Base-by-base conservation (phyloP, 2,888 invertebrate genomes). In the Troglohyphantes excavatus region DNA sequence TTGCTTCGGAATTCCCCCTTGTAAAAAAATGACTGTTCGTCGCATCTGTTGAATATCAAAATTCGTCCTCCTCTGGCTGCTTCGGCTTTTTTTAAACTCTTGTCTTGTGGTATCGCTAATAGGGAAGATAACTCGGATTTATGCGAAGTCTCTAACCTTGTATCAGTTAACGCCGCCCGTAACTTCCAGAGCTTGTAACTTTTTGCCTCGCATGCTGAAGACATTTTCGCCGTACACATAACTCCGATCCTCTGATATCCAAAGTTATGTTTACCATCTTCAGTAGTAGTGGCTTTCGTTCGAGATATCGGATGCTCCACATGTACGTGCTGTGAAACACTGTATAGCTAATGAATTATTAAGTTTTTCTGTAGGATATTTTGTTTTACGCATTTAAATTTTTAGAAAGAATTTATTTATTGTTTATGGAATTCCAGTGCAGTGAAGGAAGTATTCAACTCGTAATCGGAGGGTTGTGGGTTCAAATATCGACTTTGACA, bases 31-130 rank as follows among this genome's bases (percentile, higher is more conserved):
- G 9, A 39, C 39, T 39, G 13, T 46, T 7, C 46, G 33, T 27
- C 3, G 11, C 84, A 84, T 84, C 75, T 84, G 84, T 75, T 67
- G 63, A 73, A 53, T 67, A 84, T 84, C 84, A 84, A 61, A 33
- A 63, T 63, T 21, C 33, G 39, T 63, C 63, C 43, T 61, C 33
- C 39, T 39, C 9, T 23, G 33, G 11, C n/a, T 29, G 59, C 29
- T 33, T 6, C 33, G 13, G 63, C 29, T 63, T 65, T 63, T 75
- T 65, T 65, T 43, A 26, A 21, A 27, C 39, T 61, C 23, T 29
- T 61, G 76, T 17, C 29, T 59, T 63, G n/a, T 65, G 7, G 23
- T 78, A 78, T 78, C 78, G 63, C 39, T 78, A 78, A 78, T 78
- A 63, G 61, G 78, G 26, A 23, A 78, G 78, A 78, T 78, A 63